Conservation (phyloP, 2,888 invertebrate species). For the Branchipolynoe longqiensis region DNA sequence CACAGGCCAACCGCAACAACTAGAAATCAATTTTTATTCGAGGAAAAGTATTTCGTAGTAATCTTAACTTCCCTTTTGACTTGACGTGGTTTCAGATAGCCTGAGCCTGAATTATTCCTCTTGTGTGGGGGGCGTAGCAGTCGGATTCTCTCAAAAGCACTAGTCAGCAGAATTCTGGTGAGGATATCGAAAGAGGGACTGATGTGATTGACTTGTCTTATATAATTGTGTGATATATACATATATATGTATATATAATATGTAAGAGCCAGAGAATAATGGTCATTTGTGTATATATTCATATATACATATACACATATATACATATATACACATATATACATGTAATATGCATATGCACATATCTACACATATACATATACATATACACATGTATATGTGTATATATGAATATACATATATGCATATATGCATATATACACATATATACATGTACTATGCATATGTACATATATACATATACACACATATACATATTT, state of each 20-base stretch:
- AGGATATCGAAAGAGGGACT: conserved; percentile 37
- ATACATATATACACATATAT: neutral
- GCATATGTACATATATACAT: conserved; percentile 7
- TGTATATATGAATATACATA: no score
- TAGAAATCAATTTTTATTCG: conserved; percentile 21
- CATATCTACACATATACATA: neutral
- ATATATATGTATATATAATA: no score
- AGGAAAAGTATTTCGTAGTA: conserved; percentile 33
- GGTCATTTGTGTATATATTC: neutral
- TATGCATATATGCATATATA: conserved; percentile 12
- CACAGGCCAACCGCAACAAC: neutral
- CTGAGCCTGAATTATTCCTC: conserved; percentile 57
- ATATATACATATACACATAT: conserved; percentile 22
- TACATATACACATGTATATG: conserved; percentile 19
- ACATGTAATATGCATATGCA: conserved; percentile 21
- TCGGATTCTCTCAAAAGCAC: conserved; percentile 59
- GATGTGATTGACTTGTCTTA: conserved; percentile 14
- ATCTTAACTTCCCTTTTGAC: conserved; percentile 61
- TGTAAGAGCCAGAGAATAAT: conserved; percentile 19
- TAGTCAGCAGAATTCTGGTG: conserved; percentile 60
- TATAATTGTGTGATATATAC: no score
- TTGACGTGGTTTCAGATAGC: conserved; percentile 60
- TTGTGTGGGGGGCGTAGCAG: conserved; percentile 52
- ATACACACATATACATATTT: conserved; percentile 13
- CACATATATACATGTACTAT: neutral